A percentile compares a stretch with the other conserved stretches of the same genome.
phyloP scores from a whole-genome alignment of 2,888 invertebrate species.

The Drosophila longiperda region DNA sequence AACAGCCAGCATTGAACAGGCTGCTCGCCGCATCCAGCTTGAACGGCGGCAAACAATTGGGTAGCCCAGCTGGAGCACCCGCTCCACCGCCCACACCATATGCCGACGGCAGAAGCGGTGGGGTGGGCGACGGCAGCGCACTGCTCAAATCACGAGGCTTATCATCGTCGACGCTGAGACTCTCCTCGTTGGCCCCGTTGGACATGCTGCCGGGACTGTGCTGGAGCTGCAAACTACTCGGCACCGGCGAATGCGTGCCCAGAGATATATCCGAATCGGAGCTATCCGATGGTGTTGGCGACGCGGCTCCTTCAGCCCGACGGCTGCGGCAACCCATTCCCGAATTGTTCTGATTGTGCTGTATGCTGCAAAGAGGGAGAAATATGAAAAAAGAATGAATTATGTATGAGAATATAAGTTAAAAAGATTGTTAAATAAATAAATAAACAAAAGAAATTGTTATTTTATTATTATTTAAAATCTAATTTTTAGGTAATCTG shows the following conservation, averaged over 20 bases:
- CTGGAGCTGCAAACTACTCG: slow-evolving; percentile 84
- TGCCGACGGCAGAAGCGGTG: slow-evolving; percentile 60
- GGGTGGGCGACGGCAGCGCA: slow-evolving; percentile 72
- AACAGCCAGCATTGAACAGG: slow-evolving; percentile 84
- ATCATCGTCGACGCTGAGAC: slow-evolving; percentile 84
- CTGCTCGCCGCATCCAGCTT: slow-evolving; percentile 83
- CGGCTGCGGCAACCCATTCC: slow-evolving; percentile 81
- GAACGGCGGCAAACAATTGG: slow-evolving; percentile 82
- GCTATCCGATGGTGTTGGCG: slow-evolving; percentile 84
- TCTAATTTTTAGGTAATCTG: not conserved
- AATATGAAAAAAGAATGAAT: not conserved
- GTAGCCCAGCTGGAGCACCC: slow-evolving; percentile 41
- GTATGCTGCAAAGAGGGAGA: slow-evolving; percentile 73
- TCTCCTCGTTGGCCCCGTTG: slow-evolving; percentile 84
- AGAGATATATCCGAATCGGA: slow-evolving; percentile 85
- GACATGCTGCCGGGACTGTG: slow-evolving; percentile 85
- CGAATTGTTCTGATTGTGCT: slow-evolving; percentile 84
- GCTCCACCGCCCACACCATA: slow-evolving; percentile 45
- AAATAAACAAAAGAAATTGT: not conserved
- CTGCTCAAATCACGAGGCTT: slow-evolving; percentile 83
- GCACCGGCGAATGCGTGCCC: slow-evolving; percentile 85
- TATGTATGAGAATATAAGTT: not conserved
- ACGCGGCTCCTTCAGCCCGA: slow-evolving; percentile 82
- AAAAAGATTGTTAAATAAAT: no score
- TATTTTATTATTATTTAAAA: not conserved